Evolutionary conservation across 2,888 invertebrate species (phyloP).

Genomic region (Stenodema calcarata): DNA sequence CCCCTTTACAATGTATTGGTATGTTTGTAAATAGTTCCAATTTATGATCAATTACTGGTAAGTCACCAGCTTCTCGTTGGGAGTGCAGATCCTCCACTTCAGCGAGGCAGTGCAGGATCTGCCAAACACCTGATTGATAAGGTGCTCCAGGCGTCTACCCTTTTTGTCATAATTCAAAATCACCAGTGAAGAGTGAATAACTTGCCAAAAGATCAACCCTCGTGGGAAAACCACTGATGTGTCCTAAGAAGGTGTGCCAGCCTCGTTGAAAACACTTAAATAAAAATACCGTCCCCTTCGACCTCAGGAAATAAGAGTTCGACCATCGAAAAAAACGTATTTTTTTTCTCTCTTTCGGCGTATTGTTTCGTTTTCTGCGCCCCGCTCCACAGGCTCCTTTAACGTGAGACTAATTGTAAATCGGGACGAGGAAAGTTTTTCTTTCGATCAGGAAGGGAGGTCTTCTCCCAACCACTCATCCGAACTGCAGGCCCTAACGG

Average conservation of each 20-base stretch:
- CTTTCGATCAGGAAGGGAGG: neutral
- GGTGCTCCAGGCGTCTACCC: too few species aligned
- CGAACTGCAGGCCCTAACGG: constrained; percentile 34
- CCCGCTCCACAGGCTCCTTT: constrained; percentile 39
- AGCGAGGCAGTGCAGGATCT: too few species aligned
- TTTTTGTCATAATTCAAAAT: too few species aligned
- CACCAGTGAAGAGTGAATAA: too few species aligned
- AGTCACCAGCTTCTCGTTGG: too few species aligned
- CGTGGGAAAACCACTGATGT: neutral
- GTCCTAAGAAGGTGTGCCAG: neutral
- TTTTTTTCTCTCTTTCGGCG: neutral
- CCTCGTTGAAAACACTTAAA: neutral
- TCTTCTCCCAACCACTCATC: constrained; percentile 38
- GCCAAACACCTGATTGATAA: too few species aligned
- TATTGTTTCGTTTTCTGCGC: constrained; percentile 42
- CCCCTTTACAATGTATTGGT: too few species aligned
- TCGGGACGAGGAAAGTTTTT: constrained; percentile 40
- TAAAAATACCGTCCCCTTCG: neutral
- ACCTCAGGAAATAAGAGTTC: neutral
- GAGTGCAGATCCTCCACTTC: too few species aligned
- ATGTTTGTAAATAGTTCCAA: too few species aligned
- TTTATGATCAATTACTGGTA: too few species aligned
- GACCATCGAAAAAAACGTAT: too few species aligned
- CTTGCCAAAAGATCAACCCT: too few species aligned
- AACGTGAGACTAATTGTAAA: constrained; percentile 49